These are phyloP conservation scores for Parnassius glacialis DNA, from an alignment of 2,888 invertebrate species.

Conservation along the genomic window DNA sequence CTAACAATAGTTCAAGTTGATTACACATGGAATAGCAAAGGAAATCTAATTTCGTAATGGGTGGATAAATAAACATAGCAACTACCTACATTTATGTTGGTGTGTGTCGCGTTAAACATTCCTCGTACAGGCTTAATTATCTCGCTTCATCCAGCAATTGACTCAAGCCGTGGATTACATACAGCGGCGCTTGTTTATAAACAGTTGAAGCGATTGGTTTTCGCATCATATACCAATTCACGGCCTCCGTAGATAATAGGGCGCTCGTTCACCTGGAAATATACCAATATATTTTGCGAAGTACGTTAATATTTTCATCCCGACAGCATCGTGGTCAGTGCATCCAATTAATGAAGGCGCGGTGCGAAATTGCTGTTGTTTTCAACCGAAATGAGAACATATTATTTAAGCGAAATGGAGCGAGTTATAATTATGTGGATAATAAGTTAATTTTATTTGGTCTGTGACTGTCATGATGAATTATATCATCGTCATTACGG, in stretches of 20 bases:
- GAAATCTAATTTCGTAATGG: slow-evolving; percentile 26
- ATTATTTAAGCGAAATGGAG: slow-evolving; percentile 33
- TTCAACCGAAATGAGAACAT: slow-evolving; percentile 47
- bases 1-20: not conserved
- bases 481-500: too few relatives aligned
- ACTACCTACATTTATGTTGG: slow-evolving; percentile 19
- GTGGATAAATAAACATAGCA: slow-evolving; percentile 19
- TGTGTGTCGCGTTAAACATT: slow-evolving; percentile 35
- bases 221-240: slow-evolving; percentile 40
- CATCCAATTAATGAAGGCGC: slow-evolving; percentile 67
- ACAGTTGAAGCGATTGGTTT: slow-evolving; percentile 46
- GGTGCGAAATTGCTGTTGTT: slow-evolving; percentile 43
- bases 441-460: not conserved
- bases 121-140: slow-evolving; percentile 48
- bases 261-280: slow-evolving; percentile 54
- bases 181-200: slow-evolving; percentile 50
- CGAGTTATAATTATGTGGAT: not conserved
- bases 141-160: slow-evolving; percentile 47
- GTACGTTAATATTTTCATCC: slow-evolving; percentile 62
- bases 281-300: slow-evolving; percentile 57
- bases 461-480: too few relatives aligned
- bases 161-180: slow-evolving; percentile 49
- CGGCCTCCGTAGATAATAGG: slow-evolving; percentile 37
- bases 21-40: slow-evolving; percentile 15
- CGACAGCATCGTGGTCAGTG: slow-evolving; percentile 59